Evolutionary conservation across 2,797 vertebrate genomes (phyloP), one percentile per base, ranked within the genome.

Genomic region (Ataeniobius toweri): DNA sequence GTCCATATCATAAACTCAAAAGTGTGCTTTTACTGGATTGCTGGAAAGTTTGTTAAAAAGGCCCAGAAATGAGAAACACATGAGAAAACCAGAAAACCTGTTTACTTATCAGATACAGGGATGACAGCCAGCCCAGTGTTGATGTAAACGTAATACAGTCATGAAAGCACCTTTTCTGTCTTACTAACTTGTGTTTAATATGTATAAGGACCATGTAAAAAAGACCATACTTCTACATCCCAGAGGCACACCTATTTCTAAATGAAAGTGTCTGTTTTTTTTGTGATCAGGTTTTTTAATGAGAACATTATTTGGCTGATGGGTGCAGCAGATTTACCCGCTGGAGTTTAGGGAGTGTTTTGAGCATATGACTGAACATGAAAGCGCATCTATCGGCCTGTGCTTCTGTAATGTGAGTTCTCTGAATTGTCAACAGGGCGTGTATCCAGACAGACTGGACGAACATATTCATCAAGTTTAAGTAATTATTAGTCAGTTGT

Each of bases 251-350:
- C 22, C 6, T 22, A 55, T 9, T 24, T 55, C 22, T 24, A 55
- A 55, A 22, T 55, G 53, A 51, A 51, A 18, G 5, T 0, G 16
- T 20, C 50, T 51, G 13, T 51, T 51, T 20, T 53, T 53, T 53
- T 53, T 7, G 12, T 48, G 51, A 53, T 53, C 3, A 53, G 28
- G 59, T 31, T 28, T 36, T 36, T 36, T 16, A 6, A 24, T 80
- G 74, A 56, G 63, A 73, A 67, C 16, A 36, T 58, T 90, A 85
- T 93, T 91, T 94, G 83, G 87, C 88, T 88, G 87, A 89, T 80
- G 89, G 91, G 89, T 79, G 89, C 83, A 85, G 85, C 74, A 76
- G 69, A 70, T 77, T 91, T 89, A 76, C 77, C 76, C 82, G 84
- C 84, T 80, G 26, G 83, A 81, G 82, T 83, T 85, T 55, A 75